A percentile compares a stretch with the other conserved stretches of the same genome.
phyloP scores from a whole-genome alignment of 2,113 vertebrate species.

The Podarcis muralis region DNA sequence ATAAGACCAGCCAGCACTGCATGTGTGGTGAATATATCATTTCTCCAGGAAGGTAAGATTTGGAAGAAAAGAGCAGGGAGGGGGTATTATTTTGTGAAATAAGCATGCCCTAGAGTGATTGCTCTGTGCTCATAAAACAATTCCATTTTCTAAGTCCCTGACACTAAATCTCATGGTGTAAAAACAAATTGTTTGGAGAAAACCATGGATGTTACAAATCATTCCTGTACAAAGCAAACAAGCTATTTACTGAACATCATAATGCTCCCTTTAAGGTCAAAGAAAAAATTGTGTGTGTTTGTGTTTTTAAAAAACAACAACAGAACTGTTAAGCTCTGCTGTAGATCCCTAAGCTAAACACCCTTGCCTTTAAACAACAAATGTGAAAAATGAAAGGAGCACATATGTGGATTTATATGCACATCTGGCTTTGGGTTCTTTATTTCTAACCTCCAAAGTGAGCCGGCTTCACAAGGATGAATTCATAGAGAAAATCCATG shows the following conservation, averaged over 20 bases:
- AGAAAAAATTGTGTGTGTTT: background rate
- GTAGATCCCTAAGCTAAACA: constrained; percentile 56
- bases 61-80: background rate
- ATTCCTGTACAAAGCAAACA: constrained; percentile 26
- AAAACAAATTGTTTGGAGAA: constrained; percentile 11
- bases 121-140: constrained; percentile 2
- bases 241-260: constrained; percentile 26
- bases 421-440: background rate
- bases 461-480: constrained; percentile 52
- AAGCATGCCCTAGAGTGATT: background rate
- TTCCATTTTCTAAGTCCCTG: constrained; percentile 21
- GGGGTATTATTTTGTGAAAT: constrained; percentile 21
- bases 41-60: constrained; percentile 21
- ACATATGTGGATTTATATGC: constrained; percentile 27
- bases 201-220: constrained; percentile 36
- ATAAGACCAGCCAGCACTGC: no score
- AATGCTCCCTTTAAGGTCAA: constrained; percentile 32
- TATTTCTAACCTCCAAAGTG: background rate
- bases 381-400: constrained; percentile 42
- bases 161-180: constrained; percentile 20
- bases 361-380: constrained; percentile 44
- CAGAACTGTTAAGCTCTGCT: constrained; percentile 1
- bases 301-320: background rate
- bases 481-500: constrained; percentile 62
- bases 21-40: constrained; percentile 12